Base-by-base conservation (phyloP, 2,797 vertebrate species). In the Mus spretus region DNA sequence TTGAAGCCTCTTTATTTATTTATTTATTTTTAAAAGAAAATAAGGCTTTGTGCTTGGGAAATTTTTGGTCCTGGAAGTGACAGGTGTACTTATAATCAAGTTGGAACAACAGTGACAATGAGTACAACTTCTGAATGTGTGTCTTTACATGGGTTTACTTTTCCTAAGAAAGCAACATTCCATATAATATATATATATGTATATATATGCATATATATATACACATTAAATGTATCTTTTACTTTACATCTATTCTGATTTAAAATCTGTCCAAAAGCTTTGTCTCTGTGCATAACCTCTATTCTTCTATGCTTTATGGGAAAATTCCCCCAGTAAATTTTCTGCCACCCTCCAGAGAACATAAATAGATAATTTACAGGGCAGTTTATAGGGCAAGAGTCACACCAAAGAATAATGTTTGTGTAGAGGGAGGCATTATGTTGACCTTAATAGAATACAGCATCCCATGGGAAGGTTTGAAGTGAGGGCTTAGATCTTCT, bases 401-500 rank as follows among this genome's bases (percentile, higher is more conserved):
- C 91, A 95, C 86, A 70, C 10, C 83, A 77, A 91, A 96, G 31
- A 94, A 88, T 93, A 94, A 90, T 94, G 89, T 95, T 75, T 96
- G 61, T 96, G 78, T 93, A 55, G 82, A 96, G 84, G 95, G 95
- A 92, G 81, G 96, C 93, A 96, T 65, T 94, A 95, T 37, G n/a
- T 2, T 94, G 78, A 96, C 90, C 89, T 96, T 95, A 83, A 98
- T 92, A 87, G 78, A 95, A 96, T 79, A 96, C 70, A 90, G 77
- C 61, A 95, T 97, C 87, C 95, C 88, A 85, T 92, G 94, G 78
- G 61, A 96, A 96, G 57, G 91, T 97, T 53, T 83, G 53, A 97
- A 74, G 83, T 97, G 70, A 96, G 94, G 93, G 57, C 95, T 91
- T 97, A 97, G 85, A 97, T 89, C 50, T 77, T 96, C 91, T 94